phyloP scores from a whole-genome alignment of 1,140 invertebrate species.

The Uloborus diversus region DNA sequence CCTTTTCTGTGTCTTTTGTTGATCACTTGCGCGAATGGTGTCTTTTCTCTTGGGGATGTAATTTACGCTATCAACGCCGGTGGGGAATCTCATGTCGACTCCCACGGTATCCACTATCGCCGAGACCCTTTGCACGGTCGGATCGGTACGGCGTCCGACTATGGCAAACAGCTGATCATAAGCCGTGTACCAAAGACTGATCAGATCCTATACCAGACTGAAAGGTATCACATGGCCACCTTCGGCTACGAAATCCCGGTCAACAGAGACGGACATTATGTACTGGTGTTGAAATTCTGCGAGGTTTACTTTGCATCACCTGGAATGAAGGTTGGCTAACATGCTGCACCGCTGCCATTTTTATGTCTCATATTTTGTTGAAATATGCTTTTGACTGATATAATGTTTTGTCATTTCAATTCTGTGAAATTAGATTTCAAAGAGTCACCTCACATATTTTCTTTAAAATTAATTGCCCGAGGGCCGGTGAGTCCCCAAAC shows the following conservation, averaged over 20 bases:
- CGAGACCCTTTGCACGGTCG: constrained; percentile 81
- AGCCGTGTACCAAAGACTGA: constrained; percentile 80
- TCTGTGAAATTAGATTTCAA: no score
- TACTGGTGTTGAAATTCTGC: constrained; percentile 89
- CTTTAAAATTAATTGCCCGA: no score
- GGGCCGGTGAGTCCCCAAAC: no score
- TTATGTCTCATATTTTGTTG: no score
- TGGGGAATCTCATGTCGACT: constrained; percentile 82
- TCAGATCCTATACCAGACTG: constrained; percentile 85
- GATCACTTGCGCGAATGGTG: no score
- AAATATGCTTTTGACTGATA: no score
- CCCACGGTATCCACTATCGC: constrained; percentile 80
- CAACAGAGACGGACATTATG: constrained; percentile 84
- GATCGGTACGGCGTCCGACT: constrained; percentile 88
- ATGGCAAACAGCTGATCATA: constrained; percentile 87
- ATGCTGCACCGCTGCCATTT: no score
- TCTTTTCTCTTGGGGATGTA: constrained; percentile 70
- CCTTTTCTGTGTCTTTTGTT: no score
- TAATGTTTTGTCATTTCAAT: no score
- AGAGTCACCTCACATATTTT: no score
- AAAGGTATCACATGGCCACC: constrained; percentile 84
- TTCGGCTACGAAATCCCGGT: constrained; percentile 92
- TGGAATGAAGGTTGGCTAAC: constrained; percentile 88
- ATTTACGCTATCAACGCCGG: constrained; percentile 89
- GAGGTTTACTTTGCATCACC: constrained; percentile 92